A percentile compares a stretch with the other conserved stretches of the same genome.
Conservation (phyloP, 2,797 vertebrate species). For the Hydrophis major region DNA sequence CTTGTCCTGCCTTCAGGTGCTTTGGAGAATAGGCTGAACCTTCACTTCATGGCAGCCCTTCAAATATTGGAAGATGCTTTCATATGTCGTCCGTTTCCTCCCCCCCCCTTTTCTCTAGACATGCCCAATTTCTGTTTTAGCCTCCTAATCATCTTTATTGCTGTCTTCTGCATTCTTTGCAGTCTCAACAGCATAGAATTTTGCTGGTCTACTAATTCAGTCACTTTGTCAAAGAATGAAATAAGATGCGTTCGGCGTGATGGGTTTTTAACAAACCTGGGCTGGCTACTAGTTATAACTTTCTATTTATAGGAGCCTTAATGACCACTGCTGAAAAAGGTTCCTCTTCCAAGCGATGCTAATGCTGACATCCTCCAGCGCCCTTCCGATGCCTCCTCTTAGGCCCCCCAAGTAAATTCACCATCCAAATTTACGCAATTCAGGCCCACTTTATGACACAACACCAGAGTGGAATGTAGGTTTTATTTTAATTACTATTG, state of each 20-base stretch:
- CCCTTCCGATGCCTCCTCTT: not conserved
- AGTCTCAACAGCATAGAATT: not conserved
- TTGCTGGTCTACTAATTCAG: not conserved
- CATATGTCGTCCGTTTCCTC: too few species aligned
- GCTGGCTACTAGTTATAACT: not conserved
- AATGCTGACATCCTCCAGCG: not conserved
- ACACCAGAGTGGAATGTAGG: slow-evolving; percentile 25
- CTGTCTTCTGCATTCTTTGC: not conserved
- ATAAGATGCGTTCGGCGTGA: not conserved
- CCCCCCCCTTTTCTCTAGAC: too few species aligned
- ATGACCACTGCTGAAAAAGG: not conserved
- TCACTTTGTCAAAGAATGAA: not conserved
- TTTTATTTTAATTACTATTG: slow-evolving; percentile 63
- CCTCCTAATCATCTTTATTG: too few species aligned
- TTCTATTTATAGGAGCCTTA: not conserved
- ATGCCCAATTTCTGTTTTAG: not conserved
- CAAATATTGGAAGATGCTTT: not conserved
- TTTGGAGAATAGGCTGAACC: not conserved
- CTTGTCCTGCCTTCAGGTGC: too few species aligned
- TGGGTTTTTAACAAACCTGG: not conserved
- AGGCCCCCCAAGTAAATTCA: not conserved
- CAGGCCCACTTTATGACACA: not conserved
- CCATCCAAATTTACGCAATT: too few species aligned
- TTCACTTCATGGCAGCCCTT: not conserved
- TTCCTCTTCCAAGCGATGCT: not conserved